Percentiles rank a stretch among this genome's conserved stretches.
These are phyloP conservation scores for Drosophila infuscata DNA, from an alignment of 2,888 invertebrate genomes.

Conservation along the genomic window DNA sequence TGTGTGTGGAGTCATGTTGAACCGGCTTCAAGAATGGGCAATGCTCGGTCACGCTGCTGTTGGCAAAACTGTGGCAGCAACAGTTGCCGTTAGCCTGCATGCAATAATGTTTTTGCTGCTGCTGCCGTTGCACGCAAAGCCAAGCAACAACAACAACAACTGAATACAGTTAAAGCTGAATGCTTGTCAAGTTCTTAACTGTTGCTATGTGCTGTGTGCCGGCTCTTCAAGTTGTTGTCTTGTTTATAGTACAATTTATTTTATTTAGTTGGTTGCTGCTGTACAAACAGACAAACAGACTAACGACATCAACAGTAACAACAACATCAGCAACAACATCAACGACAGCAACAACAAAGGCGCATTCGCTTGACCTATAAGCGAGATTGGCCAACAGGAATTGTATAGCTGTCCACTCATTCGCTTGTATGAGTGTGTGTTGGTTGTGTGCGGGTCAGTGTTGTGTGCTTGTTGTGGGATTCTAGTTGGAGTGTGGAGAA, in stretches of 20 bases:
- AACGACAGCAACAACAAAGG: constrained; percentile 23
- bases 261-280: constrained; percentile 68
- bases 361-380: constrained; percentile 74
- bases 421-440: constrained; percentile 10
- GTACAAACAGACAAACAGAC: constrained; percentile 44
- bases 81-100: constrained; percentile 71
- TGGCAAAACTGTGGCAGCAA: constrained; percentile 66
- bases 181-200: constrained; percentile 68
- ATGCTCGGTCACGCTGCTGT: constrained; percentile 62
- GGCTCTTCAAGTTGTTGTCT: constrained; percentile 53
- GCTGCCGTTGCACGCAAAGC: constrained; percentile 67
- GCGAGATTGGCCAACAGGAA: constrained; percentile 78
- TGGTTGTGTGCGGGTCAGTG: constrained; percentile 16
- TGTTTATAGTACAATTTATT: constrained; percentile 73
- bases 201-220: constrained; percentile 21
- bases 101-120: constrained; percentile 55
- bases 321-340: constrained; percentile 23
- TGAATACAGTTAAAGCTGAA: constrained; percentile 51
- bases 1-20: constrained; percentile 59
- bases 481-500: neutral
- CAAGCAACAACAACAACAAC: constrained; percentile 34
- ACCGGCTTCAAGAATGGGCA: constrained; percentile 62
- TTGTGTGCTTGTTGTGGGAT: constrained; percentile 10
- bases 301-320: constrained; percentile 31
- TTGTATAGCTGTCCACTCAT: constrained; percentile 45